Conservation (phyloP, 2,888 invertebrate species). For the Chironomus riparius region DNA sequence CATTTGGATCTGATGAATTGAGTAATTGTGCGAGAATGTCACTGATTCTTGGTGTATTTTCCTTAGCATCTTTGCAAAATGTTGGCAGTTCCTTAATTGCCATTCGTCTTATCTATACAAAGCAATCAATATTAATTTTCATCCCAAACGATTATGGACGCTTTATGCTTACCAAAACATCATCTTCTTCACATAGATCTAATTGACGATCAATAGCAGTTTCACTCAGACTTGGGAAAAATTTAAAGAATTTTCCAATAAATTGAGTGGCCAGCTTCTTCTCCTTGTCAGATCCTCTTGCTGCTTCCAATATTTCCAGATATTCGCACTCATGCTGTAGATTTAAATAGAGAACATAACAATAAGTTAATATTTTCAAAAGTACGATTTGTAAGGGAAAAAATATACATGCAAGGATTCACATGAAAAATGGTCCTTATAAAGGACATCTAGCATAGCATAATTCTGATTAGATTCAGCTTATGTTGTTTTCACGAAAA, state of each 20-base stretch:
- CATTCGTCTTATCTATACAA: conserved; percentile 69
- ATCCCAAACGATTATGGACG: too few species aligned
- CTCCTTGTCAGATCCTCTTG: conserved; percentile 81
- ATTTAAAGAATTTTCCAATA: conserved; percentile 86
- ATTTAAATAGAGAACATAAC: too few species aligned
- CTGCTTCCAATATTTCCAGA: conserved; percentile 74
- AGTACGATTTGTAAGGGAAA: too few species aligned
- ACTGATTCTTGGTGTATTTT: conserved; percentile 75
- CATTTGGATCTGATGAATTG: conserved; percentile 75
- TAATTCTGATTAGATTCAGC: too few species aligned
- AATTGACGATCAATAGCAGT: conserved; percentile 85
- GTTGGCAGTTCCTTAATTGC: conserved; percentile 85
- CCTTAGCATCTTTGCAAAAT: conserved; percentile 76
- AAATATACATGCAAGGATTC: too few species aligned
- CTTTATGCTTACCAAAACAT: conserved; percentile 50
- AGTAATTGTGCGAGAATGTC: conserved; percentile 87
- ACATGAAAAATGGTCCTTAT: too few species aligned
- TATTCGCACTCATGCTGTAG: conserved; percentile 79
- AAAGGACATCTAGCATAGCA: too few species aligned
- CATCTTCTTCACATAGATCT: conserved; percentile 92
- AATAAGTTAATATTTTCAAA: too few species aligned
- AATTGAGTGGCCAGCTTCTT: conserved; percentile 92
- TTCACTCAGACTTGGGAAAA: conserved; percentile 78
- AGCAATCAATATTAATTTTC: conserved; percentile 29
- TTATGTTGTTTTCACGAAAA: too few species aligned